A percentile compares a stretch with the other conserved stretches of the same genome.
phyloP scores from a whole-genome alignment of 1,140 invertebrate genomes.

The Uloborus diversus region DNA sequence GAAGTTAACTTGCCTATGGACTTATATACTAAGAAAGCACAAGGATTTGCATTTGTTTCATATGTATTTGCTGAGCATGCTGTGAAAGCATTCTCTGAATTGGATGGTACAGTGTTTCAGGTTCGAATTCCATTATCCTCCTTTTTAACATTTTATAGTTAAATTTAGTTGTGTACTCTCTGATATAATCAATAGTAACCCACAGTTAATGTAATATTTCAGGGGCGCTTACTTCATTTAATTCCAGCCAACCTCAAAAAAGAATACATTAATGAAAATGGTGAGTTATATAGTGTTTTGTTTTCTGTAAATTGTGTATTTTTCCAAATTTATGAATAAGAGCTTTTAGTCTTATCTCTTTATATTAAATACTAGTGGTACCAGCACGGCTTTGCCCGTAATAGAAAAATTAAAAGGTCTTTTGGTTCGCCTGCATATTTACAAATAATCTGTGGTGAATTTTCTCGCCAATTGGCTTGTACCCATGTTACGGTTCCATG shows the following conservation, averaged over 20 bases:
- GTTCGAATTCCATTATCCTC: conserved; percentile 61
- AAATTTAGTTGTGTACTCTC: background rate
- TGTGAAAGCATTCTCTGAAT: conserved; percentile 81
- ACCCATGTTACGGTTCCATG: too few species aligned
- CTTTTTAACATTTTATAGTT: background rate
- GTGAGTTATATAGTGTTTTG: background rate
- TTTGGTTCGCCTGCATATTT: too few species aligned
- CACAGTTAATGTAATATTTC: conserved; percentile 56
- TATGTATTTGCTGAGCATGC: conserved; percentile 97
- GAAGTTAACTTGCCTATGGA: conserved; percentile 94
- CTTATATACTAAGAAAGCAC: conserved; percentile 79
- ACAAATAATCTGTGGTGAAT: too few species aligned
- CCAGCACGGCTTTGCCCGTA: too few species aligned
- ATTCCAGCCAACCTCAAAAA: conserved; percentile 81
- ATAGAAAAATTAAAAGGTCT: too few species aligned
- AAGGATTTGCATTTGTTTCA: conserved; percentile 94
- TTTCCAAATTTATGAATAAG: too few species aligned
- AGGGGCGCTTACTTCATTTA: conserved; percentile 91
- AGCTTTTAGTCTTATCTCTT: too few species aligned
- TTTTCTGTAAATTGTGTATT: too few species aligned
- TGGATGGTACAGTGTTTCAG: conserved; percentile 90
- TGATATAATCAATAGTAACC: too few species aligned
- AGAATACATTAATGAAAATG: conserved; percentile 42
- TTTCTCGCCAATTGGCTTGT: too few species aligned
- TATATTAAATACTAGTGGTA: too few species aligned